phyloP scores from a whole-genome alignment of 2,888 invertebrate genomes.

The Epistrophella euchroma region DNA sequence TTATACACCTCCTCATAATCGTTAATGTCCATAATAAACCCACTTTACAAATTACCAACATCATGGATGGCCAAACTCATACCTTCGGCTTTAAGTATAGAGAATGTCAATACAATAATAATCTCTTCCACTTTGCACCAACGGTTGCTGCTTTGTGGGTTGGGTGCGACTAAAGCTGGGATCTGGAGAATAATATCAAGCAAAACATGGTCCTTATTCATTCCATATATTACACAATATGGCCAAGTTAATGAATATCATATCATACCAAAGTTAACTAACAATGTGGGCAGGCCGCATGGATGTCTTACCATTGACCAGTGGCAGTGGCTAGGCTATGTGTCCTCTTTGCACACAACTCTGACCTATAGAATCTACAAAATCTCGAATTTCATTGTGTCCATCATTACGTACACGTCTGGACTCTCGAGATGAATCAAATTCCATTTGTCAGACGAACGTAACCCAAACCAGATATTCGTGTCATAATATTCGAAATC shows the following conservation, averaged over 20 bases:
- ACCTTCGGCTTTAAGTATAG: slow-evolving; percentile 2
- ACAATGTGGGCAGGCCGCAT: slow-evolving; percentile 60
- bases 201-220: slow-evolving; percentile 46
- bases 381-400: slow-evolving; percentile 70
- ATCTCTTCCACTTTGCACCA: slow-evolving; percentile 41
- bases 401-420: slow-evolving; percentile 56
- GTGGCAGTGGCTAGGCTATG: background rate
- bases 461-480: slow-evolving; percentile 61
- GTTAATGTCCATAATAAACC: slow-evolving; percentile 44
- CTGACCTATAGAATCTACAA: slow-evolving; percentile 41
- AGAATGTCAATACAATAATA: slow-evolving; percentile 50
- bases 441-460: slow-evolving; percentile 69
- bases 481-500: slow-evolving; percentile 73
- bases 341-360: background rate
- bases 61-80: slow-evolving; percentile 19
- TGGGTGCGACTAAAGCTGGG: background rate
- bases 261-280: slow-evolving; percentile 53
- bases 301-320: slow-evolving; percentile 39
- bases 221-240: slow-evolving; percentile 49
- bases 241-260: slow-evolving; percentile 68
- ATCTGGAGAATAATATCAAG: slow-evolving; percentile 34
- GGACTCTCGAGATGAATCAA: slow-evolving; percentile 59
- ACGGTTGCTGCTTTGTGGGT: slow-evolving; percentile 32
- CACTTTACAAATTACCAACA: slow-evolving; percentile 43
- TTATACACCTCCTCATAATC: slow-evolving; percentile 30